These are phyloP conservation scores for Molanna angustata DNA, from an alignment of 2,888 invertebrate genomes.

Conservation along the genomic window DNA sequence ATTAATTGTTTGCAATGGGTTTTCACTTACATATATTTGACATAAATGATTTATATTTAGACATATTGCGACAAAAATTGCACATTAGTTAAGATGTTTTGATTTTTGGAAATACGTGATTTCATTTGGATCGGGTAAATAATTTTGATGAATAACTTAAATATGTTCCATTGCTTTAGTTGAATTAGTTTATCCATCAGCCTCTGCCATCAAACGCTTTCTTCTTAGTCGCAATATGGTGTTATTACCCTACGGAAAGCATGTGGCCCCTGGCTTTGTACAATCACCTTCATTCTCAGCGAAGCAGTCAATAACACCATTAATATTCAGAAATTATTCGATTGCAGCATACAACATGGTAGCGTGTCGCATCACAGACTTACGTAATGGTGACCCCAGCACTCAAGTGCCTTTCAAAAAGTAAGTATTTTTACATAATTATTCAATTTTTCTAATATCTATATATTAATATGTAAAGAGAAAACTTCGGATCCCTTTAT, in stretches of 20 bases:
- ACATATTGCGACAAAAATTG: too few species aligned
- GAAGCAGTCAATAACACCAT: slow-evolving; percentile 43
- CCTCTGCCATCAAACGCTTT: slow-evolving; percentile 34
- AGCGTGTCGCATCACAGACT: slow-evolving; percentile 93
- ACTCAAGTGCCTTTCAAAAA: slow-evolving; percentile 98
- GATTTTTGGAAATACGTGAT: too few species aligned
- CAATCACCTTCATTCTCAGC: slow-evolving; percentile 7
- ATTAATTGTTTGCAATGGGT: too few species aligned
- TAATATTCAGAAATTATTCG: slow-evolving; percentile 66
- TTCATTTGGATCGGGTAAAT: too few species aligned
- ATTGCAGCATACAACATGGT: slow-evolving; percentile 98
- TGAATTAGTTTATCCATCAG: slow-evolving; percentile 6
- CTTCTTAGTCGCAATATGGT: slow-evolving; percentile 54
- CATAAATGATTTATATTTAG: too few species aligned
- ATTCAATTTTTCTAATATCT: background rate
- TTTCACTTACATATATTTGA: too few species aligned
- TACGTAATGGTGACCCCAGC: slow-evolving; percentile 88
- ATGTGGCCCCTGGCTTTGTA: slow-evolving; percentile 32
- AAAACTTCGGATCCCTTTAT: background rate
- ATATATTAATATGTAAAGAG: background rate
- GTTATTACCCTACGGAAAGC: slow-evolving; percentile 35
- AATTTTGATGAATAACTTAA: too few species aligned
- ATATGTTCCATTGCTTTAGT: slow-evolving; percentile 27
- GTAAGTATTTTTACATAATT: slow-evolving; percentile 60
- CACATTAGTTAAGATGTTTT: too few species aligned